Evolutionary conservation across 1,140 invertebrate genomes (phyloP).

Genomic region (Trichonephila inaurata): DNA sequence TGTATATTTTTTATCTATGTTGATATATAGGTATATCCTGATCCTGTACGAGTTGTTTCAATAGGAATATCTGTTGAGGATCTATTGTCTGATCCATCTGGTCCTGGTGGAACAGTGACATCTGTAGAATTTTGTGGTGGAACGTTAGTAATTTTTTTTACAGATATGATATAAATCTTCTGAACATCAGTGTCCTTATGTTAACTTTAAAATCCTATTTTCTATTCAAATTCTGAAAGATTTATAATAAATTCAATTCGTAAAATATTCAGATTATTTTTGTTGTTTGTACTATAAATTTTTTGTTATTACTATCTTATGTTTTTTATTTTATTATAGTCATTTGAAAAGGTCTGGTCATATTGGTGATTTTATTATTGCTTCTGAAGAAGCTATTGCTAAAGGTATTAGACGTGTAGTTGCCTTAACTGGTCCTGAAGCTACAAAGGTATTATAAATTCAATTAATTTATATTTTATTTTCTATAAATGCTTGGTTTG

Average conservation of each 20-base stretch:
- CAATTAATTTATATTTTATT: not conserved
- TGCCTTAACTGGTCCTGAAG: constrained; percentile 96
- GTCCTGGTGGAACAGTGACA: constrained; percentile 88
- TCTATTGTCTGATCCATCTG: constrained; percentile 91
- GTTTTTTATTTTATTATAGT: constrained; percentile 30
- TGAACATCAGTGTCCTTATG: too few relatives aligned
- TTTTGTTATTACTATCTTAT: too few relatives aligned
- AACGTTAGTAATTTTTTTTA: constrained; percentile 84
- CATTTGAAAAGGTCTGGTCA: constrained; percentile 78
- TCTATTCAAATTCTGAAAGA: not conserved
- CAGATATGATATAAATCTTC: not conserved
- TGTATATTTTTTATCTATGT: not conserved
- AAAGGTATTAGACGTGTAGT: constrained; percentile 99
- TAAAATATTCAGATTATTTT: too few relatives aligned
- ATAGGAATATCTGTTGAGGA: constrained; percentile 96
- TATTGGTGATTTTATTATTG: constrained; percentile 92
- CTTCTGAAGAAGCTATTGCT: constrained; percentile 98
- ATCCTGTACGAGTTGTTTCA: constrained; percentile 97
- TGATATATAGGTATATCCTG: constrained; percentile 90
- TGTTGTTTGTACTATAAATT: too few relatives aligned
- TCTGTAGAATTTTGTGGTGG: constrained; percentile 99
- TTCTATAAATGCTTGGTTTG: not conserved
- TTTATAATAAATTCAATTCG: too few relatives aligned
- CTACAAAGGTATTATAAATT: constrained; percentile 84
- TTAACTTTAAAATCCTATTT: too few relatives aligned